Evolutionary conservation across 2,797 vertebrate species (phyloP).

Genomic region (Masticophis lateralis): DNA sequence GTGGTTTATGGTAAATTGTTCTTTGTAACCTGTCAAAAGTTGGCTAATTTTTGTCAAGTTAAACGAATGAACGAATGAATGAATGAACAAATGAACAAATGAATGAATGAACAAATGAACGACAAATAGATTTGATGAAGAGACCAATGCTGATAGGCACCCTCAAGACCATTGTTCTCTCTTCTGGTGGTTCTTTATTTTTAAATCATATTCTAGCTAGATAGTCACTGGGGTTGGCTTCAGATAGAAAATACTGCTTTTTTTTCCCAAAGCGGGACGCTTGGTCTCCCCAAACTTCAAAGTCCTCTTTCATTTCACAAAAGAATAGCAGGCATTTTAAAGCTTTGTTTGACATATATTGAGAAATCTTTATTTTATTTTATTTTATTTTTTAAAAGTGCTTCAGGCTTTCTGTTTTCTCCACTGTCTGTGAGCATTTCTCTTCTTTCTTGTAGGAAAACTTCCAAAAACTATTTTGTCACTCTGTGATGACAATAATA

Average conservation of each 20-base stretch:
- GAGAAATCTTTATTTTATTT: background rate
- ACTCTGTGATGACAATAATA: slow-evolving; percentile 29
- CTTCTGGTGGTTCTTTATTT: background rate
- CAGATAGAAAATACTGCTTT: background rate
- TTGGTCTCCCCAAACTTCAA: background rate
- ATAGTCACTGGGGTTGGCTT: background rate
- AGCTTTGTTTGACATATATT: background rate
- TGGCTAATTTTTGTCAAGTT: background rate
- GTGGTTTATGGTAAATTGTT: background rate
- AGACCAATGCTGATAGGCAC: too few relatives aligned
- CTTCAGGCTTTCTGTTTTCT: slow-evolving; percentile 8
- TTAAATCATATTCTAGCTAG: background rate
- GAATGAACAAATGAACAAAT: too few relatives aligned
- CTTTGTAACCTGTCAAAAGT: background rate
- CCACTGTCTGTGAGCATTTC: slow-evolving; percentile 5
- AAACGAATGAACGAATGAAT: background rate
- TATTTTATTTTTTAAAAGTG: background rate
- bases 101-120: background rate
- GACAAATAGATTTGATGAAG: background rate
- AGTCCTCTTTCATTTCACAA: background rate
- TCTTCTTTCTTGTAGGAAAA: slow-evolving; percentile 18
- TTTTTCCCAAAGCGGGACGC: background rate
- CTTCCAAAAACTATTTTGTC: slow-evolving; percentile 10
- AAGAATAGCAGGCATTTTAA: background rate
- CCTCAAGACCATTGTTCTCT: background rate